Base-by-base conservation (phyloP, 2,113 vertebrate genomes). In the Hoplias malabaricus region DNA sequence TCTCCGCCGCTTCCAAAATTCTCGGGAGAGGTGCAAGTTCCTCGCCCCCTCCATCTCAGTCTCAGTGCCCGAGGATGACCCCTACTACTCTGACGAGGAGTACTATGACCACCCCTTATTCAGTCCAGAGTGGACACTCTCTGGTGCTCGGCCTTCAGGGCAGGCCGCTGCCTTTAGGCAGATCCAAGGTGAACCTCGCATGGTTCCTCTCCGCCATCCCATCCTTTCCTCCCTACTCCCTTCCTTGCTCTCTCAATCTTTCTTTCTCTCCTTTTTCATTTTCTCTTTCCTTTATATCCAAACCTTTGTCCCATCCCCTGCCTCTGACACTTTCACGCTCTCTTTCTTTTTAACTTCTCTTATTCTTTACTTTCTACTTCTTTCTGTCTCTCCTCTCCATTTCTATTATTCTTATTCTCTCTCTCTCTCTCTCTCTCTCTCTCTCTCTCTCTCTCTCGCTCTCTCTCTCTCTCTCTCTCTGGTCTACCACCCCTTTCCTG, bases 41-140 rank as follows among this genome's bases (percentile, higher is more conserved):
- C 94, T 94, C 90, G 92, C 93, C 92, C 95, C 95, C 93, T 97
- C 93, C 93, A 94, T 97, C 90, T 95, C 95, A 81, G 94, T 98
- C 90, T 96, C 95, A 93, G 93, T 96, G 93, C 95, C 96, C 0
- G 84, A 94, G 89, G 95, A 96, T 90, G 95, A 96, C 86, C 95
- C 95, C 90, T 95, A 88, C 95, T 92, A 91, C 93, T 96, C 92
- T 27, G 94, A 94, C 88, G 94, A 96, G 92, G 96, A 97, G 91
- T 96, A 93, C 94, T 96, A 92, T 97, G 94, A 96, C 71, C 95
- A 96, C 86, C 95, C 94, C 91, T 93, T 96, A 94, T 97, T 96
- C 96, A 95, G 94, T 94, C 95, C 94, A 0, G 93, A 95, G 90
- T 95, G 95, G 95, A 90, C 93, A 87, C 89, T 94, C 93, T 94